These are phyloP conservation scores for Tympanuchus pallidicinctus DNA, from an alignment of 2,113 vertebrate species.

Conservation along the genomic window DNA sequence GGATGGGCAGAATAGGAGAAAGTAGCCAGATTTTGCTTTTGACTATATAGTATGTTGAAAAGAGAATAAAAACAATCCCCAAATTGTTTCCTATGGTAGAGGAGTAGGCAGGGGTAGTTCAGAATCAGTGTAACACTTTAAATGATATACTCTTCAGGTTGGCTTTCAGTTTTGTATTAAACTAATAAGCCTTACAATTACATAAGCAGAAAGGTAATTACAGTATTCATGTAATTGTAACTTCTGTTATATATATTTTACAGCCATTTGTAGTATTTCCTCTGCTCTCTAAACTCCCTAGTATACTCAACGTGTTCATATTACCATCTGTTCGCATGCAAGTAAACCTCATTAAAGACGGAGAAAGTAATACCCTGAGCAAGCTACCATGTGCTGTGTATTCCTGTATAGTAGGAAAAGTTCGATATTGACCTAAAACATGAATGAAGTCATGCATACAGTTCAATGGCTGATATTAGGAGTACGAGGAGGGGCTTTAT, in stretches of 20 bases:
- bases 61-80: neutral
- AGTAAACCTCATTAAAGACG: neutral
- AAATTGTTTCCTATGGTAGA: neutral
- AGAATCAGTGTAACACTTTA: neutral
- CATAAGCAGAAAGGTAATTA: constrained; percentile 4
- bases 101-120: neutral
- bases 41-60: neutral
- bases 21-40: neutral
- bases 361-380: neutral
- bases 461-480: neutral
- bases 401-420: neutral
- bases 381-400: neutral
- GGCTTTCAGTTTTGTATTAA: constrained; percentile 36
- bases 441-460: neutral
- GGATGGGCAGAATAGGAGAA: neutral
- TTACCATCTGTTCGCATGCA: neutral
- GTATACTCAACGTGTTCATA: neutral
- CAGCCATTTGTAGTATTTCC: neutral
- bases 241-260: neutral
- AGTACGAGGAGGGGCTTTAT: neutral
- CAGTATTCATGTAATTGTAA: neutral
- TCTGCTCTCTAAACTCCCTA: neutral
- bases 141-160: neutral
- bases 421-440: neutral
- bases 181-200: neutral